Conservation (phyloP, 2,797 vertebrate species). For the Holocentrus rufus region DNA sequence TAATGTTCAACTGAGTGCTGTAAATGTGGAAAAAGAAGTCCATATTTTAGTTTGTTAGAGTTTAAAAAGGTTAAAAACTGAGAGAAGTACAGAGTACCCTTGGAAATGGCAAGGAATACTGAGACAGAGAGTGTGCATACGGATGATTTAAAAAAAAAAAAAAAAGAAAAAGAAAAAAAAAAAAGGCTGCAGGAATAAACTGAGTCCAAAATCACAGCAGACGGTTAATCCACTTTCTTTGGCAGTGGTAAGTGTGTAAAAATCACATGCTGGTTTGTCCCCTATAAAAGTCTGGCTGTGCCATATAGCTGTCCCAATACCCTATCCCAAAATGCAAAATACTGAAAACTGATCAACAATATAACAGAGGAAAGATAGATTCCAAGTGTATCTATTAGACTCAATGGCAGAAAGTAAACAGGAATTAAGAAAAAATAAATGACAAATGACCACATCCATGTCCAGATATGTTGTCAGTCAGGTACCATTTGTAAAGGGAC, state of each 20-base stretch:
- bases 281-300: conserved; percentile 53
- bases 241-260: conserved; percentile 60
- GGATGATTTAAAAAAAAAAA: conserved; percentile 39
- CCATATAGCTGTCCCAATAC: conserved; percentile 45
- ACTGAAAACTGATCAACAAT: conserved; percentile 54
- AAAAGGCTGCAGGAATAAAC: conserved; percentile 58
- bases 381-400: conserved; percentile 33
- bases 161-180: conserved; percentile 45
- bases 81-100: not conserved
- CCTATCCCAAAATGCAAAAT: conserved; percentile 47
- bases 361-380: conserved; percentile 48
- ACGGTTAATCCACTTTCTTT: conserved; percentile 76
- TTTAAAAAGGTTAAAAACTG: conserved; percentile 45
- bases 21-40: conserved; percentile 40
- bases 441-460: not conserved
- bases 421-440: not conserved
- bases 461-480: not conserved
- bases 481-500: too few relatives aligned
- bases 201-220: conserved; percentile 69
- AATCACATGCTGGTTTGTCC: conserved; percentile 67
- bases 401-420: not conserved
- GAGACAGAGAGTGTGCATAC: conserved; percentile 31
- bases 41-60: conserved; percentile 47
- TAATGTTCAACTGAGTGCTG: conserved; percentile 50
- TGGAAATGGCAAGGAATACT: conserved; percentile 25